Evolutionary conservation across 2,113 vertebrate species (phyloP).

Genomic region (Ploceus nigricollis): DNA sequence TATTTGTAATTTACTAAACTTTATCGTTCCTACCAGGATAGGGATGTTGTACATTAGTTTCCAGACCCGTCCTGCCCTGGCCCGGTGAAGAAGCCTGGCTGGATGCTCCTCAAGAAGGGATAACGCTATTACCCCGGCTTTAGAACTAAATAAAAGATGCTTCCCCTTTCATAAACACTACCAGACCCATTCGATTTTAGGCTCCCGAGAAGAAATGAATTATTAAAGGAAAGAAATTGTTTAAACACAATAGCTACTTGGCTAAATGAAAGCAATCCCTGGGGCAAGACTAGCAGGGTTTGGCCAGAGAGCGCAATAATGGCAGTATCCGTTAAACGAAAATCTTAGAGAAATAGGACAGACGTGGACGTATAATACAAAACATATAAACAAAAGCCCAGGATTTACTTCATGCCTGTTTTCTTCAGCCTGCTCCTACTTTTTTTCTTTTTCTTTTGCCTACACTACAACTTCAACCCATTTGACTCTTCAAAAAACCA

Average conservation of each 20-base stretch:
- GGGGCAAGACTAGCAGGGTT: background rate
- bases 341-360: background rate
- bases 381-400: background rate
- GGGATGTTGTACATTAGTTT: background rate
- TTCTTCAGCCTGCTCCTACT: background rate
- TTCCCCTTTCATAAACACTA: conserved; percentile 14
- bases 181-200: background rate
- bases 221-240: conserved; percentile 32
- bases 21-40: background rate
- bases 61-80: background rate
- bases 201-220: background rate
- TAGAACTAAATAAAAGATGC: background rate
- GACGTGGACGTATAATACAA: background rate
- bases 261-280: background rate
- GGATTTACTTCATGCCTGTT: background rate
- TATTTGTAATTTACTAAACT: conserved; percentile 40
- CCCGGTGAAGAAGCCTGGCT: background rate
- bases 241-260: conserved; percentile 26
- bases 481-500: background rate
- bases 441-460: background rate
- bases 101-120: background rate
- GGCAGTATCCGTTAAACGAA: background rate
- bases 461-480: background rate
- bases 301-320: background rate
- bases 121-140: background rate